Evolutionary conservation across 2,888 invertebrate genomes (phyloP), one percentile per base, ranked within the genome.

Genomic region (Melieria omissa): DNA sequence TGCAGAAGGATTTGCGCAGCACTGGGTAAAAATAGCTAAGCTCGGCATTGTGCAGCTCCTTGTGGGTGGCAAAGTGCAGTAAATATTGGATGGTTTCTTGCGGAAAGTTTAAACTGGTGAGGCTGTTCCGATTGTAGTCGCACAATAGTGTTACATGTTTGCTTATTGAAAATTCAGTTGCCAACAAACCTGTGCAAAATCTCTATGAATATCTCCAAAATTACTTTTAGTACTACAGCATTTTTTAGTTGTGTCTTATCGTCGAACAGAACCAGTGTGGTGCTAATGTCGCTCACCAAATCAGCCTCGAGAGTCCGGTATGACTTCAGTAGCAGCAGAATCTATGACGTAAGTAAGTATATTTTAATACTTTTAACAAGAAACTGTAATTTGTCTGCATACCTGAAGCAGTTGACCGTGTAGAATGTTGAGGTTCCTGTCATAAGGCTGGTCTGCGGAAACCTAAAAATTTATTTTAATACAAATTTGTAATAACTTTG

Each of bases 401-500:
- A 83, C 82, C 77, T 83, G 84, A 0, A 85, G 70, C 29, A 85
- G 63, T n/a, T 80, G 74, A 0, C 85, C 86, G 69, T 86, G 86
- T 7, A 83, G 6, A 46, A 60, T 60, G 66, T 78, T 78, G n/a
- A 70, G 49, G 41, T 66, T 66, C 14, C 60, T 3, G 42, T 14
- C 45, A 41, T 44, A 16, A 14, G 9, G 41, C n/a, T 45, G 42
- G 47, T 57, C 60, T 7, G 54, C 47, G 16, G 16, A 61, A 29
- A 46, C 29, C 49, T 45, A 52, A 5, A 14, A 14, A 29, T 60
- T 62, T 29, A 60, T 58, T 49, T 60, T 41, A 14, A 54, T 54
- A 58, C 12, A 45, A 12, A 60, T 44, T 8, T n/a, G 5, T 54
- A 29, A 14, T 12, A 41, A 65, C 9, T 45, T 16, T 42, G 14